Conservation (phyloP, 2,113 vertebrate genomes). For the Polypterus senegalus region DNA sequence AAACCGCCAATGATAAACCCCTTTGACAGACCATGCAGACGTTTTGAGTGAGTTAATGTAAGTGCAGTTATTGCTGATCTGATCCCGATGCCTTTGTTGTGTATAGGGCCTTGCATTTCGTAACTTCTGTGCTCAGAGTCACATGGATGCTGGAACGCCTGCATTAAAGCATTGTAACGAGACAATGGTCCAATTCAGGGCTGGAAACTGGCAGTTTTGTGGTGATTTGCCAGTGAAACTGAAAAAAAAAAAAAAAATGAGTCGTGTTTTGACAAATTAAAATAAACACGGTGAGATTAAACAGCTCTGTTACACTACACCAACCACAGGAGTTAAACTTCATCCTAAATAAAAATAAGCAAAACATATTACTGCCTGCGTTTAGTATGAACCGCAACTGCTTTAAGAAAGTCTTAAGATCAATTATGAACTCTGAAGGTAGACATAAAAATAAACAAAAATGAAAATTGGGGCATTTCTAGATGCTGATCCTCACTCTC, state of each 20-base stretch:
- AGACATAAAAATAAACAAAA: slow-evolving; percentile 33
- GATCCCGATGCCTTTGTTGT: no score
- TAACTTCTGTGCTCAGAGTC: no score
- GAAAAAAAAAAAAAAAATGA: slow-evolving; percentile 14
- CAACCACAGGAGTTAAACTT: slow-evolving; percentile 16
- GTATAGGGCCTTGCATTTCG: no score
- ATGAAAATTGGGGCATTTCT: slow-evolving; percentile 30
- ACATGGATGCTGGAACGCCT: no score
- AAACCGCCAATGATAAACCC: no score
- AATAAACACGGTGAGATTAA: slow-evolving; percentile 49
- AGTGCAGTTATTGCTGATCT: no score
- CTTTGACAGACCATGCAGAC: no score
- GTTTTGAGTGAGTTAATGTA: no score
- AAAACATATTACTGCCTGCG: slow-evolving; percentile 15
- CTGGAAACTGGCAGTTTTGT: slow-evolving; percentile 22
- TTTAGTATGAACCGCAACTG: slow-evolving; percentile 12
- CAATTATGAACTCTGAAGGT: slow-evolving; percentile 28
- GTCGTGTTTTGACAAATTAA: slow-evolving; percentile 42
- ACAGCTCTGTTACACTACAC: slow-evolving; percentile 37
- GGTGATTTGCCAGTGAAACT: slow-evolving; percentile 20
- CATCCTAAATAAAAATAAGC: slow-evolving; percentile 29
- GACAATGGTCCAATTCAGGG: slow-evolving; percentile 47
- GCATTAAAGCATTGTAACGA: slow-evolving; percentile 12
- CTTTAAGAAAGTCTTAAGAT: slow-evolving; percentile 21
- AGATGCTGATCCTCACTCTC: no score